phyloP scores from a whole-genome alignment of 2,113 vertebrate genomes.

The Clarias gariepinus region DNA sequence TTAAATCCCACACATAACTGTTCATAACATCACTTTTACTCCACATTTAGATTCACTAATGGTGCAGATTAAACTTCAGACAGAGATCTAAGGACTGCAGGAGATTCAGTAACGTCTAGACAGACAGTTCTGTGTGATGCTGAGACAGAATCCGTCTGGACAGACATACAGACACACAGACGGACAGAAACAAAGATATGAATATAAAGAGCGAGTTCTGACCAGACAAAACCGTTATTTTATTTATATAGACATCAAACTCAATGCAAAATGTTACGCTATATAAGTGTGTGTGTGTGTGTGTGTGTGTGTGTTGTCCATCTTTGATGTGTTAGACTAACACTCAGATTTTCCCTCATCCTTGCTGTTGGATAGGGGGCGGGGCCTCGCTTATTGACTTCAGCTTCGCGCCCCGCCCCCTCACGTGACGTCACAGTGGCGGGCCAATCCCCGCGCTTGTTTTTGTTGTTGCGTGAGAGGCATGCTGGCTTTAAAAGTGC shows the following conservation, averaged over 20 bases:
- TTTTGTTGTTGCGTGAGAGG: background rate
- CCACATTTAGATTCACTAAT: too few species aligned
- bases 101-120: too few species aligned
- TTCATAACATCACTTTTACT: too few species aligned
- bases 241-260: background rate
- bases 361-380: background rate
- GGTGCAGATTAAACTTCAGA: too few species aligned
- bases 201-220: too few species aligned
- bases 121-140: too few species aligned
- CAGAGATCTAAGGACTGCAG: too few species aligned
- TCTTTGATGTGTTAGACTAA: background rate
- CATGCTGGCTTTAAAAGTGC: constrained; percentile 25
- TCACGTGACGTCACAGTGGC: background rate
- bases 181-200: too few species aligned
- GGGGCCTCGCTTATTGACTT: background rate
- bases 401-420: background rate
- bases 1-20: too few species aligned
- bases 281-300: background rate
- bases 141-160: too few species aligned
- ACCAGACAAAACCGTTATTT: too few species aligned
- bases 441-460: background rate
- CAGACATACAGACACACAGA: too few species aligned
- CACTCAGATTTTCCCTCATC: background rate
- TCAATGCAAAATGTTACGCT: background rate
- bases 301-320: background rate